These are phyloP conservation scores for Phodopus roborovskii DNA, from an alignment of 2,113 vertebrate genomes.

Conservation along the genomic window DNA sequence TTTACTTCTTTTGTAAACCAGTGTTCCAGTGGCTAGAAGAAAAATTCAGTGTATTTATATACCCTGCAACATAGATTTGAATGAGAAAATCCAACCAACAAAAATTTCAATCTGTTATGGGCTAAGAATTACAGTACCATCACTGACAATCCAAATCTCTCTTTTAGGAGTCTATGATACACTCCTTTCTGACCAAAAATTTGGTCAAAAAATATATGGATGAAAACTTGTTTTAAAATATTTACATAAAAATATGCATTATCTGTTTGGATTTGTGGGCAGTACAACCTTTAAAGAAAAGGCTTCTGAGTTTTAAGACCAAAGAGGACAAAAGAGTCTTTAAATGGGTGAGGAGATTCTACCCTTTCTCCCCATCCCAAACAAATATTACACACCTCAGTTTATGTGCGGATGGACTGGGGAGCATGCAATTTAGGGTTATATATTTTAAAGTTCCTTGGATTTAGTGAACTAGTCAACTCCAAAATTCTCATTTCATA, in stretches of 20 bases:
- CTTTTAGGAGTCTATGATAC: conserved; percentile 37
- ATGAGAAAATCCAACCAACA: background rate
- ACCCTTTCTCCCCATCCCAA: conserved; percentile 38
- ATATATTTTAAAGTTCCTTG: conserved; percentile 56
- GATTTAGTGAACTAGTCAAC: conserved; percentile 51
- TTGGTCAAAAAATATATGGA: conserved; percentile 53
- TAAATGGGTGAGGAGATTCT: conserved; percentile 70
- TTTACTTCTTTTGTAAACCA: background rate
- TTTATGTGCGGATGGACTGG: conserved; percentile 46
- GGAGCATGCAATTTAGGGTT: background rate
- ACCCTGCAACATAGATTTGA: background rate
- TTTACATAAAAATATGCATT: conserved; percentile 70
- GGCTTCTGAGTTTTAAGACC: conserved; percentile 55
- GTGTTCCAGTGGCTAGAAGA: background rate
- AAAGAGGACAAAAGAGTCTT: conserved; percentile 70
- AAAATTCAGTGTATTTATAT: background rate
- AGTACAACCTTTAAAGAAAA: conserved; percentile 66
- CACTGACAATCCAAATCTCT: conserved; percentile 3
- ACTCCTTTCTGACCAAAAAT: conserved; percentile 42
- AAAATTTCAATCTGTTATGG: conserved; percentile 30
- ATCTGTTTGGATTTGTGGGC: conserved; percentile 69
- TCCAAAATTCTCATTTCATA: conserved; percentile 30
- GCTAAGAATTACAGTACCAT: background rate
- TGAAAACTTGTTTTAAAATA: conserved; percentile 60
- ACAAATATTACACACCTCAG: conserved; percentile 55